phyloP scores from a whole-genome alignment of 2,113 vertebrate genomes.

The Salvator merianae region DNA sequence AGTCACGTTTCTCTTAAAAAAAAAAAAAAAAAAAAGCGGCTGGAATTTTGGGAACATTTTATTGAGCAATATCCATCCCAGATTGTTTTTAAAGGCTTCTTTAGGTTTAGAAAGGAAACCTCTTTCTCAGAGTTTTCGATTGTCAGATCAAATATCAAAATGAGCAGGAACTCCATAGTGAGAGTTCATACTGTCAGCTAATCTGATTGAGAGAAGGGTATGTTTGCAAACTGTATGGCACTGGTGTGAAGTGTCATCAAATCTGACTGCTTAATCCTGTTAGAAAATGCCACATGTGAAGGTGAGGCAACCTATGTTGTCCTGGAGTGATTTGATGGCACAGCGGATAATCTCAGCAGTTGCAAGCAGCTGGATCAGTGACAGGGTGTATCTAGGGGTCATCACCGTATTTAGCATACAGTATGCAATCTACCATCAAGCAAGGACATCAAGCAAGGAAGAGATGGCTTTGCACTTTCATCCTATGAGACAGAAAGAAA shows the following conservation, averaged over 20 bases:
- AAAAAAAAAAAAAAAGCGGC: neutral
- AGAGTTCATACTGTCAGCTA: conserved; percentile 48
- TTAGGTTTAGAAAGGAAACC: conserved; percentile 49
- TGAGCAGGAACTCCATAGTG: conserved; percentile 9
- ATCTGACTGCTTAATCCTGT: conserved; percentile 59
- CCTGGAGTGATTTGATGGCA: conserved; percentile 54
- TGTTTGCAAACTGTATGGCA: conserved; percentile 60
- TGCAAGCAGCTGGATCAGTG: conserved; percentile 48
- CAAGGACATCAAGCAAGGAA: conserved; percentile 25
- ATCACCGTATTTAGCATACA: neutral
- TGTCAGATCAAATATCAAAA: conserved; percentile 61
- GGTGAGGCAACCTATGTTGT: conserved; percentile 50
- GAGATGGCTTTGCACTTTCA: conserved; percentile 14
- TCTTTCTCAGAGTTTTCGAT: conserved; percentile 51
- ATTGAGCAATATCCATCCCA: neutral
- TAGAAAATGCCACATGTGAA: conserved; percentile 27
- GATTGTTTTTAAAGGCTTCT: conserved; percentile 35
- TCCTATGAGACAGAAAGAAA: neutral
- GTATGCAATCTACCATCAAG: rapidly evolving
- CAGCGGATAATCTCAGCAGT: conserved; percentile 61
- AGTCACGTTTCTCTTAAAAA: conserved; percentile 37
- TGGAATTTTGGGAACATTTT: neutral
- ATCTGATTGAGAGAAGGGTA: conserved; percentile 59
- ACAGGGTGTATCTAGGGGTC: conserved; percentile 39
- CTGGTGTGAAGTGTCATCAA: conserved; percentile 58